Conservation (phyloP, 2,113 vertebrate species). For the Taxidea taxus region DNA sequence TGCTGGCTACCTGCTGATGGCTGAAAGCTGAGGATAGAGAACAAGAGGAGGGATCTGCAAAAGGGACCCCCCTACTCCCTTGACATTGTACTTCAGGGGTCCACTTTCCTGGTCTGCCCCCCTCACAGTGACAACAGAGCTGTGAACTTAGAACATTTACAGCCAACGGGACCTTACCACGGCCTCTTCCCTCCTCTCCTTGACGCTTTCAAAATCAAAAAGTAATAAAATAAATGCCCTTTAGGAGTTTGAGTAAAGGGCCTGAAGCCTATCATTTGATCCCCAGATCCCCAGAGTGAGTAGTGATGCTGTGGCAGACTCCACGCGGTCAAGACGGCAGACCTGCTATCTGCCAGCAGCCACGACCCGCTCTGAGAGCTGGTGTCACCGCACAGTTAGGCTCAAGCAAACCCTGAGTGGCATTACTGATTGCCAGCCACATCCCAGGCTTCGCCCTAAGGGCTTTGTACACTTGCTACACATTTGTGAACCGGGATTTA, state of each 20-base stretch:
- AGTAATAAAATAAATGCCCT: background rate
- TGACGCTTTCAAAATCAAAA: background rate
- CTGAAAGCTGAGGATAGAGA: background rate
- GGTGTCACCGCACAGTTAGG: background rate
- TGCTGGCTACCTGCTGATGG: background rate
- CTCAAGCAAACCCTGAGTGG: background rate
- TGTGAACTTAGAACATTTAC: background rate
- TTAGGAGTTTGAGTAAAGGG: background rate
- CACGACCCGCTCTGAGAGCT: background rate
- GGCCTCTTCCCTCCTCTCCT: background rate
- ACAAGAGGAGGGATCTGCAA: background rate
- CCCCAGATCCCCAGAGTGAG: background rate
- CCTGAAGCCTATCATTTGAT: background rate
- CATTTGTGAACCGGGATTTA: background rate
- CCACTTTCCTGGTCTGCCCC: background rate
- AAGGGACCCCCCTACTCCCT: background rate
- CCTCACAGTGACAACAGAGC: background rate
- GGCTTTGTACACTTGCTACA: background rate
- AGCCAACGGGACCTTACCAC: background rate
- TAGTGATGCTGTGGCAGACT: background rate
- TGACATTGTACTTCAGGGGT: background rate
- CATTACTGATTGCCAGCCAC: background rate
- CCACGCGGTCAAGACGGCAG: background rate
- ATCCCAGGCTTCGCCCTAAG: background rate
- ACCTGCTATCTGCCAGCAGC: background rate